Evolutionary conservation across 2,113 vertebrate genomes (phyloP), one percentile per base, ranked within the genome.

Genomic region (Galemys pyrenaicus): DNA sequence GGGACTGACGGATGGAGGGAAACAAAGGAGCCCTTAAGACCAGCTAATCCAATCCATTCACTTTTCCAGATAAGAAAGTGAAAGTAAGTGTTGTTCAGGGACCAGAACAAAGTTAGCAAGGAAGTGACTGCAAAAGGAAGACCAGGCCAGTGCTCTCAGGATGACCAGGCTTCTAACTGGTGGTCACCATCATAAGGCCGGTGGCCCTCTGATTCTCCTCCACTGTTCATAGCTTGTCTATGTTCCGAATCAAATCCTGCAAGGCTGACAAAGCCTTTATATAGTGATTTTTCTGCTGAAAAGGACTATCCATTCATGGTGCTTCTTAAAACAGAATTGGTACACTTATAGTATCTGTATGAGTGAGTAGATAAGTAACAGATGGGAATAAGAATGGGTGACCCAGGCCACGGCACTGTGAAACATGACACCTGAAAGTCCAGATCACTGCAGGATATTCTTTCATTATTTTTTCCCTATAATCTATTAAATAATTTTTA

Each of bases 311-410:
- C 15, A 16, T 37, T 30, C 58, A 13, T 6, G 11, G 22, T 44
- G 60, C 39, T 96, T 39, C 77, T 87, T 32, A 39, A 56, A 17
- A 28, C 37, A 35, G 16, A 75, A 19, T 1, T 26, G 28, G 51
- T 49, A 17, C 41, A 8, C 19, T 4, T 26, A 30, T 1, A 12
- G 3, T 6, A 17, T 12, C 6, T 3, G 3, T 2, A n/a, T 1
- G 12, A 17, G 10, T n/a, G 41, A n/a, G 44, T 6, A 67, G 35
- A 30, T 6, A 26, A 54, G 26, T 19, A 54, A 13, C 2, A 9
- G 24, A 9, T 0, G 3, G 20, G 46, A 16, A 30, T 17, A 0
- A 3, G 0, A 6, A 35, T 22, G 10, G 2, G 7, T 8, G 35
- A 3, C 11, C 32, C 3, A 22, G 22, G 11, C 30, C 26, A 10